Base-by-base conservation (phyloP, 2,888 invertebrate species). In the Allacma fusca region DNA sequence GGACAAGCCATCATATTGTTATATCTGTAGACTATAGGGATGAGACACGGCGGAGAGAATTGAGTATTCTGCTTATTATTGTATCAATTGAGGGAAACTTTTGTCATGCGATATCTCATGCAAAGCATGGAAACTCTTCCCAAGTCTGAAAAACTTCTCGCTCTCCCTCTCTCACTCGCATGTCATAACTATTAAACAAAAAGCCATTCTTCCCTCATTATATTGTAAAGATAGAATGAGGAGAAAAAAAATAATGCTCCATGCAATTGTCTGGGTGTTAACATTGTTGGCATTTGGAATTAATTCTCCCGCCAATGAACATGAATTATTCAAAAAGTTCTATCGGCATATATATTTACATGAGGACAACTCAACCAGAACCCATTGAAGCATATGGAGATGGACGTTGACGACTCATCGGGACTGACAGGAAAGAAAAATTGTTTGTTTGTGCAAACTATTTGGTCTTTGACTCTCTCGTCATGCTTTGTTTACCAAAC, bases 321-420 rank as follows among this genome's bases (percentile, higher is more conserved):
- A 64, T 74, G 73, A 74, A 74, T 64, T 23, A 74, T 64, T 72
- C 72, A n/a, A n/a, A 72, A 29, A 16, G 43, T 34, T 21, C 28
- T 34, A 73, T 1, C n/a, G 68, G 26, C 9, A n/a, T n/a, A n/a
- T n/a, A n/a, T n/a, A n/a, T n/a, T n/a, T n/a, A n/a, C n/a, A 70
- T 40, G 43, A 43, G 19, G 62, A 73, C 26, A 73, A 74, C 24
- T 74, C 43, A 74, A 65, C 64, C 73, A 59, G 64, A 43, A 64
- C 72, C 59, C 23, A 74, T 21, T 64, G 64, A 34, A 74, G 23
- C 73, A 74, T 74, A 74, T 74, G 73, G 73, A 74, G 24, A 34
- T 62, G 40, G 26, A 62, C 34, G 73, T 34, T 26, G 29, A 44
- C 23, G 29, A 71, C 57, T 43, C 43, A n/a, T n/a, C n/a, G 59